These are phyloP conservation scores for Sigmodon hispidus DNA, from an alignment of 2,113 vertebrate genomes.

Conservation along the genomic window DNA sequence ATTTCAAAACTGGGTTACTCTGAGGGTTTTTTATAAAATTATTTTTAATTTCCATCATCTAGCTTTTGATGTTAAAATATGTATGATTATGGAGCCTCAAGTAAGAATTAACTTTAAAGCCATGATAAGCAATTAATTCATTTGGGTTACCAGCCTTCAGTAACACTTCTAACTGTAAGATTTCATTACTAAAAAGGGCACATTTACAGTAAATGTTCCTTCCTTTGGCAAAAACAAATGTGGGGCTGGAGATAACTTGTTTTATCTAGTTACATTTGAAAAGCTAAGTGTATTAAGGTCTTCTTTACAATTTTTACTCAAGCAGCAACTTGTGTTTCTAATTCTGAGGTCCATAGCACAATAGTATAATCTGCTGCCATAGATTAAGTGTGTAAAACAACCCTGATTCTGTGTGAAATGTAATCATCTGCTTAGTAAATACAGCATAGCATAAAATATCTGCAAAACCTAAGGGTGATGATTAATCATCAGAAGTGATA, in stretches of 20 bases:
- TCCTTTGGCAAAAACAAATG: conserved; percentile 84
- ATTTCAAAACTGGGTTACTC: conserved; percentile 56
- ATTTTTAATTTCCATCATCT: conserved; percentile 58
- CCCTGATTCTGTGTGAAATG: background rate
- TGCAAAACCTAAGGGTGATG: background rate
- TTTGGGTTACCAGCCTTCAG: conserved; percentile 81
- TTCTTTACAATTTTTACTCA: conserved; percentile 74
- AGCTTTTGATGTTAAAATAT: conserved; percentile 77
- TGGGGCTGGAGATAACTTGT: conserved; percentile 80
- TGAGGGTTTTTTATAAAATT: conserved; percentile 29
- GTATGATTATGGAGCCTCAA: conserved; percentile 72
- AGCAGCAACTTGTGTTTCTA: conserved; percentile 19
- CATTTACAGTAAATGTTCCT: conserved; percentile 80
- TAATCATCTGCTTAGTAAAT: background rate
- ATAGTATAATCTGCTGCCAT: background rate
- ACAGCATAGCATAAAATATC: background rate
- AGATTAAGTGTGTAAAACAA: conserved; percentile 32
- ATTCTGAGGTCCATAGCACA: background rate
- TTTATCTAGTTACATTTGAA: conserved; percentile 74
- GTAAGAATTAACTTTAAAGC: conserved; percentile 82
- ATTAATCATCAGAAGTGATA: conserved; percentile 5
- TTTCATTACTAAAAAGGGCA: conserved; percentile 80
- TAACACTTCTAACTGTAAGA: conserved; percentile 77
- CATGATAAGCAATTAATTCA: conserved; percentile 82
- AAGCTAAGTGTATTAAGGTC: conserved; percentile 67